Evolutionary conservation across 2,888 invertebrate species (phyloP), one percentile per base, ranked within the genome.

Genomic region (Syritta pipiens): DNA sequence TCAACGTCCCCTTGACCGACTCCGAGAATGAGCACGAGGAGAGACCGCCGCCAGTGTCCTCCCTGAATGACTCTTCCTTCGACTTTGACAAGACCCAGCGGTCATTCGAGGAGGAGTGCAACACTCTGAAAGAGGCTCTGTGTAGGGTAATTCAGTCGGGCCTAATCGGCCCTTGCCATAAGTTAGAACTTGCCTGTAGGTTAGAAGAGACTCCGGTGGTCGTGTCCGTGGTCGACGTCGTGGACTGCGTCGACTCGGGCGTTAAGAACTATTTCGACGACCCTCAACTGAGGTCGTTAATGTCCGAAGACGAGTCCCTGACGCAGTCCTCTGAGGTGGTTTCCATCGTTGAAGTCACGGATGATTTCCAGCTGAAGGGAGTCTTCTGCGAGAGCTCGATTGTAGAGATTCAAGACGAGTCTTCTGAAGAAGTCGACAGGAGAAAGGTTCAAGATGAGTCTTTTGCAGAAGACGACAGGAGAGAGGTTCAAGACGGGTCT

Each of bases 1-100:
- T 77, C 5, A 67, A 32, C 4, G 55, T 77, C 1, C 72, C 71
- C 3, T 7, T 63, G 2, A 81, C 63, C 10, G 76, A 82, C 42
- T 74, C 71, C 3, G 71, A 81, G 3, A 35, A 67, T 35, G 65
- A 79, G 4, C 60, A 48, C n/a, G 6, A 37, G 9, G 59, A 69
- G 37, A 17, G 30, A 10, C 19, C 22, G 14, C 22, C 12, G 22
- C 7, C 35, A 32, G 32, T n/a, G n/a, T n/a, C n/a, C 4, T 17
- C 48, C n/a, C 19, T 42, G 1, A 35, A 35, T 37, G 12, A 35
- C 9, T 24, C 44, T 24, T 22, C 9, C 6, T 24, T 68, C 0
- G 37, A 30, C 19, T 69, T 76, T 32, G 62, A 69, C 9, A 71
- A 71, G 17, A 59, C 32, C 26, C 62, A 69, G 28, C 57, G 22